Percentiles rank a stretch among this genome's conserved stretches.
Conservation (phyloP, 2,888 invertebrate genomes). For the Microchrysa polita region DNA sequence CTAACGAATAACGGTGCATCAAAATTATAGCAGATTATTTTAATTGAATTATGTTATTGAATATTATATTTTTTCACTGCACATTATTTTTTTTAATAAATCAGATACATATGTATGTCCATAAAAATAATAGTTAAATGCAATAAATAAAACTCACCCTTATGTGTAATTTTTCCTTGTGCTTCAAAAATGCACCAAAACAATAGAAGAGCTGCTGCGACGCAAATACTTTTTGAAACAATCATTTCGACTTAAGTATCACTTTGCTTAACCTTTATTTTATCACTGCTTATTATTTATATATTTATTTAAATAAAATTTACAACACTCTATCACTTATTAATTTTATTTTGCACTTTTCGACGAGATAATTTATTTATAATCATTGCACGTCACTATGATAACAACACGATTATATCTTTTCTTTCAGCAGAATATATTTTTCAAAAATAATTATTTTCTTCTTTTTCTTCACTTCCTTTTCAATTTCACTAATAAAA, state of each 20-base stretch:
- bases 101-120: too few species aligned
- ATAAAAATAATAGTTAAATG: too few species aligned
- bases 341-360: constrained; percentile 16
- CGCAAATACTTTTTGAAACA: not conserved
- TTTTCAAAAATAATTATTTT: not conserved
- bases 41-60: too few species aligned
- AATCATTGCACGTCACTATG: not conserved
- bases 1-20: too few species aligned
- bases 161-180: not conserved
- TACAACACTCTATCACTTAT: not conserved
- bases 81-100: too few species aligned
- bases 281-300: not conserved
- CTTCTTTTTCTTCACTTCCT: not conserved
- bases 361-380: not conserved
- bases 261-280: constrained; percentile 6
- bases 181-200: constrained; percentile 12
- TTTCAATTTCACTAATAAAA: not conserved
- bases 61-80: too few species aligned
- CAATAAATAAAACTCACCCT: constrained; percentile 33
- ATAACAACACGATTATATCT: not conserved
- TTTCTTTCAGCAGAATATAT: not conserved
- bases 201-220: constrained; percentile 4
- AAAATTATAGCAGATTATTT: too few species aligned
- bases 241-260: constrained; percentile 21
- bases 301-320: constrained; percentile 1